Conservation (phyloP, 2,113 vertebrate species). For the Pardalotus punctatus region DNA sequence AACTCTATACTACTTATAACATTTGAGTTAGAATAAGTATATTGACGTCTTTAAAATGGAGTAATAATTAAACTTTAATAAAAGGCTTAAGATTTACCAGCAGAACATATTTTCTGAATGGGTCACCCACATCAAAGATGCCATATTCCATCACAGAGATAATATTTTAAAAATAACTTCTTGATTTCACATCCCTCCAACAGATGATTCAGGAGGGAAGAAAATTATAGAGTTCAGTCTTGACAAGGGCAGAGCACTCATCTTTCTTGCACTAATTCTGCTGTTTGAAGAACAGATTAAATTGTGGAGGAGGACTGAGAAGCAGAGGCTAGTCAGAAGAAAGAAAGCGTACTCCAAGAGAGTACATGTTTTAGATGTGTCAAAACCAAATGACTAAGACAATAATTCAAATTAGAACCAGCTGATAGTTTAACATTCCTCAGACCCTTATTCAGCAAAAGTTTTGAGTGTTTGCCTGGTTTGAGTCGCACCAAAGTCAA, state of each 20-base stretch:
- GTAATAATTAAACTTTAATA: not conserved
- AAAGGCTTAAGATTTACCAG: not conserved
- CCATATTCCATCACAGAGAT: not conserved
- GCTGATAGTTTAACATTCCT: slow-evolving; percentile 21
- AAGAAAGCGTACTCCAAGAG: not conserved
- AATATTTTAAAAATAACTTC: slow-evolving; percentile 15
- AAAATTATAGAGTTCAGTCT: slow-evolving; percentile 2
- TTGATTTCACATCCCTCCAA: not conserved
- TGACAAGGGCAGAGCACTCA: not conserved
- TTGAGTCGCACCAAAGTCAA: not conserved
- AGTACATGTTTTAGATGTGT: not conserved
- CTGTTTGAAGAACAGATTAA: slow-evolving; percentile 10
- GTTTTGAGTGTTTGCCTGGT: not conserved
- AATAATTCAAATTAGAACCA: slow-evolving; percentile 31
- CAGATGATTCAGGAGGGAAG: slow-evolving; percentile 12
- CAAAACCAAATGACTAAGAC: slow-evolving; percentile 44
- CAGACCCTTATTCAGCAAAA: slow-evolving; percentile 30
- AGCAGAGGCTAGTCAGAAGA: not conserved
- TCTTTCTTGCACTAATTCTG: not conserved
- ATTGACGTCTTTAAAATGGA: not conserved
- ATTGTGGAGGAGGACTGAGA: not conserved
- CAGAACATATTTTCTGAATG: slow-evolving; percentile 5
- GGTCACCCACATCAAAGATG: slow-evolving; percentile 2
- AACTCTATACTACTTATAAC: not conserved
- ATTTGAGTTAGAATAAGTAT: slow-evolving; percentile 6